Evolutionary conservation across 2,113 vertebrate species (phyloP), one percentile per base, ranked within the genome.

Genomic region (Calyptommatus sinebrachiatus): DNA sequence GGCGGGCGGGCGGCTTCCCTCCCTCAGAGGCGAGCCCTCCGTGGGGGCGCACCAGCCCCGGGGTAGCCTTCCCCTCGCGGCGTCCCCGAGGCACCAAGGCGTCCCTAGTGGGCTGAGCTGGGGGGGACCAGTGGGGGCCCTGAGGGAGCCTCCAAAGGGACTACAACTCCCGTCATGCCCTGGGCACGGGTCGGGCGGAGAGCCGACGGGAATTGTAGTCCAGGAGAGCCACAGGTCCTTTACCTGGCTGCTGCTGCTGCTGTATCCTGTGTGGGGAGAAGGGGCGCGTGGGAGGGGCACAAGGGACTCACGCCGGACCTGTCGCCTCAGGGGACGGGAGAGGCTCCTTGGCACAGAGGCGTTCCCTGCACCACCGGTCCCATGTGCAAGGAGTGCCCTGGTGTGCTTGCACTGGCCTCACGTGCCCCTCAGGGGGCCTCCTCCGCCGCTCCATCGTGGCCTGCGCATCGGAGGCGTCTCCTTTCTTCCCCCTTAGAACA

Each of bases 31-130:
- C 14, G 28, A 73, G 53, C 62, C 45, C 45, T 67, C 48, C 29
- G 74, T 68, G 79, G 72, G 63, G 79, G 71, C 71, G 63, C 79
- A 74, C 1, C 79, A 60, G 79, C 79, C 79, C 71, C 71, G 63
- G 8, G 78, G 53, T 57, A 57, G 18, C 18, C 53, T 57, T 57
- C 53, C 53, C 53, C 18, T 18, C 53, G 53, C 53, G 53, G 53
- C 53, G 18, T 57, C 14, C 18, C 53, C 53, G 53, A 57, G 18
- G 3, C 35, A 41, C 5, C 4, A n/a, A 26, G 14, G 22, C 83
- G 2, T 16, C 57, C 22, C 7, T 26, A 14, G 26, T 28, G 21
- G 41, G 41, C 5, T 50, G 53, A 57, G 53, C 69, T 1, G 76
- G 41, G 80, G 10, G 63, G 65, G 11, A 29, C 18, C 65, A 41